phyloP scores from a whole-genome alignment of 2,797 vertebrate genomes.

The Microtus californicus region DNA sequence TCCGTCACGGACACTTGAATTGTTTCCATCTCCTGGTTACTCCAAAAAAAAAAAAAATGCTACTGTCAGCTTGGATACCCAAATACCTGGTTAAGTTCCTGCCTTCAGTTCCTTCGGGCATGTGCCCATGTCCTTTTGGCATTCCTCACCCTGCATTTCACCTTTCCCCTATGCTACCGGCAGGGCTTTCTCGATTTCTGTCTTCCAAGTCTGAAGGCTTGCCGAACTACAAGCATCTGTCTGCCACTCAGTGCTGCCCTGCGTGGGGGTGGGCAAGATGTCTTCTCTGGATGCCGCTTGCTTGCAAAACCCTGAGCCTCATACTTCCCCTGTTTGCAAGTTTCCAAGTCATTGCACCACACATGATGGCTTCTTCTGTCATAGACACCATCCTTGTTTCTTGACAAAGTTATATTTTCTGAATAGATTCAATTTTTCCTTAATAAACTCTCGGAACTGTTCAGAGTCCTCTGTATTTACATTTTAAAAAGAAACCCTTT shows the following conservation, averaged over 20 bases:
- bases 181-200: background rate
- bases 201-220: background rate
- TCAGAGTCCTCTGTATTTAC: background rate
- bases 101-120: background rate
- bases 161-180: background rate
- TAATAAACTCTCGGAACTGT: background rate
- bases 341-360: background rate
- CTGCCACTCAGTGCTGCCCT: background rate
- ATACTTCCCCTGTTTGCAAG: no score
- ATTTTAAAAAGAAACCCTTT: background rate
- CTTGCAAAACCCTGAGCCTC: background rate
- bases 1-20: accelerated
- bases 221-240: background rate
- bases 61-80: background rate
- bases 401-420: background rate
- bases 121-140: no score
- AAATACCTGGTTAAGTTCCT: background rate
- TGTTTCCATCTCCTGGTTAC: background rate
- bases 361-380: background rate
- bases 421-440: background rate
- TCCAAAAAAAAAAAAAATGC: accelerated
- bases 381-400: background rate
- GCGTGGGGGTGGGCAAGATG: accelerated
- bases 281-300: background rate
- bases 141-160: accelerated